Evolutionary conservation across 2,888 invertebrate species (phyloP).

Genomic region (Lobophora halterata): DNA sequence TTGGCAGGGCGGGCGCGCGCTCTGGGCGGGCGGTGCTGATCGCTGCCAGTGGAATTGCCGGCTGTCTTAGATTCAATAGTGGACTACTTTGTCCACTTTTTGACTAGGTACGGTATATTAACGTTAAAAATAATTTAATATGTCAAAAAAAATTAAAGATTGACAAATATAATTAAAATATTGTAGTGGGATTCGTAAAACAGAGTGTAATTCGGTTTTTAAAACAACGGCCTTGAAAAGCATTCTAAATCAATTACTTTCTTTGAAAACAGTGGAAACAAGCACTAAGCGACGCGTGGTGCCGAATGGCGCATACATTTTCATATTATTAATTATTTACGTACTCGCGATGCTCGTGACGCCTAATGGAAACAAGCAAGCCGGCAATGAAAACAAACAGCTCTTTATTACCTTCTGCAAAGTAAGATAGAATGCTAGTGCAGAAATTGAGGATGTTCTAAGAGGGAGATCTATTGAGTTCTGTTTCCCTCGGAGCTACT

Average conservation of each 20-base stretch:
- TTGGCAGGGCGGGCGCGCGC: not conserved
- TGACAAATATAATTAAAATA: no score
- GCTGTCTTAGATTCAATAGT: conserved; percentile 15
- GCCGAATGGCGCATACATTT: conserved; percentile 17
- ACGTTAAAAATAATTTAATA: not conserved
- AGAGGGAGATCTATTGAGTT: no score
- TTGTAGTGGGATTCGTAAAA: no score
- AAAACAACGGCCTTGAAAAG: no score
- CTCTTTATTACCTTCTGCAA: conserved; percentile 14
- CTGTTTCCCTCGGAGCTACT: no score
- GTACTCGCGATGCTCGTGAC: conserved; percentile 9
- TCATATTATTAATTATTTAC: conserved; percentile 25
- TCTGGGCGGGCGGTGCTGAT: conserved; percentile 8
- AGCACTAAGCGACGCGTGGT: not conserved
- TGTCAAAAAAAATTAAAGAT: no score
- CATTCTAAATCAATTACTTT: not conserved
- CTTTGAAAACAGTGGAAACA: conserved; percentile 4
- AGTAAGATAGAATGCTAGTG: conserved; percentile 12
- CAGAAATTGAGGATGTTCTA: no score
- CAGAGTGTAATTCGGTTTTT: no score
- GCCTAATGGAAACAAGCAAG: no score
- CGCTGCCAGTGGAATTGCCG: conserved; percentile 12
- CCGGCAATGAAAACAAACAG: conserved; percentile 19
- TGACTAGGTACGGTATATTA: not conserved
- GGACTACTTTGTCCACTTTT: not conserved